Evolutionary conservation across 2,888 invertebrate genomes (phyloP), one percentile per base, ranked within the genome.

Genomic region (Caenorhabditis wallacei): DNA sequence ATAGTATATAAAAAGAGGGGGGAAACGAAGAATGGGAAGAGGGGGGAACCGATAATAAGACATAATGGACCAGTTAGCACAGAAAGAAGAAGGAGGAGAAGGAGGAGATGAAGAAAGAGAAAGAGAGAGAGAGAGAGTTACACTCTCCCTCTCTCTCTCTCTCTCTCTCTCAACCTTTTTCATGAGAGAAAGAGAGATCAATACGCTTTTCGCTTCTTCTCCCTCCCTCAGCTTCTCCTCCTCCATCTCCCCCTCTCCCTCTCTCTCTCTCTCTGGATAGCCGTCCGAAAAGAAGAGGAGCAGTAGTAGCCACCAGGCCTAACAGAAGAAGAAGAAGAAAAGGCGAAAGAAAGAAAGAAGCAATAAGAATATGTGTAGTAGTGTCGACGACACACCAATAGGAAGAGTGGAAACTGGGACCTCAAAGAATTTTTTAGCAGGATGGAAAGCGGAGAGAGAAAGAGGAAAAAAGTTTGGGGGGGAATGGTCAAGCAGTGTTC

Each of bases 41-140:
- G 46, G 22, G 13, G 13, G 22, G 43, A 22, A 26, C 43, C 61
- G 61, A 61, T 61, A 61, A 61, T 61, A 24, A 61, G 61, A 43
- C 43, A 61, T 61, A 61, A 61, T 61, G 71, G 61, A 71, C 71
- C 61, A 71, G 71, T 61, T 46, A 71, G 43, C 61, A 16, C 24
- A 24, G 2, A n/a, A 43, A 37, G 5, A 18, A 57, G n/a, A 57
- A 56, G 24, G 30, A 56, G 30, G 30, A 35, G 35, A 63, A 72
- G 48, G 7, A 43, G 54, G 59, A 51, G 37, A 53, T 24, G 37
- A 54, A 22, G 26, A 72, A 8, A 61, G 43, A 63, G 54, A n/a
- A 43, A 63, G 59, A 51, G 37, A 53, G 40, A 51, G 40, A 22
- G 26, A 72, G 11, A 61, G 43, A 63, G 54, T 40, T 20, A 22